Percentiles rank a stretch among this genome's conserved stretches.
Evolutionary conservation across 2,113 vertebrate genomes (phyloP).

Genomic region (Xiphias gladius): DNA sequence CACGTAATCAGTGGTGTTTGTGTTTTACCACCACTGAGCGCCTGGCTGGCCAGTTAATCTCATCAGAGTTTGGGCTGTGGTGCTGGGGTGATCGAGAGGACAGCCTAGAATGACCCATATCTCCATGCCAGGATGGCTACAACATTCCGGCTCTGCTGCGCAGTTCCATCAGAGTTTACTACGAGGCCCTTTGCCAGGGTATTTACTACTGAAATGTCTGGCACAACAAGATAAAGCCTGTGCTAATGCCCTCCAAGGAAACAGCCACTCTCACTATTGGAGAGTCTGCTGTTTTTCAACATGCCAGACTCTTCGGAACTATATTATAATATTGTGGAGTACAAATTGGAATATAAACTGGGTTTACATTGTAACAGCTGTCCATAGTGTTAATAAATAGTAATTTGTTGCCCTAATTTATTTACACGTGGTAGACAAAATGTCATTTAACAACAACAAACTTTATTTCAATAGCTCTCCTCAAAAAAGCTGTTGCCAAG

Average conservation of each 20-base stretch:
- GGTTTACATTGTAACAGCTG: neutral
- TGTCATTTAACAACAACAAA: neutral
- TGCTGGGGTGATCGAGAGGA: slow-evolving; percentile 80
- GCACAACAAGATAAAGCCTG: slow-evolving; percentile 76
- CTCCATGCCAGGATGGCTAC: slow-evolving; percentile 75
- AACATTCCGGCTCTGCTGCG: slow-evolving; percentile 49
- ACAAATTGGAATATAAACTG: neutral
- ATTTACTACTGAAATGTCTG: slow-evolving; percentile 78
- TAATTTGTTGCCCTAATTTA: neutral
- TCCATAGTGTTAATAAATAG: neutral
- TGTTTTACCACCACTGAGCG: slow-evolving; percentile 74
- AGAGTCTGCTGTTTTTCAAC: slow-evolving; percentile 40
- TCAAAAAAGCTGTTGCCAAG: neutral
- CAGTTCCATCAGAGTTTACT: slow-evolving; percentile 72
- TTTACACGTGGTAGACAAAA: neutral
- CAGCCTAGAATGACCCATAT: slow-evolving; percentile 81
- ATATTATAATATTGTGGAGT: neutral
- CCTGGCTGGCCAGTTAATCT: slow-evolving; percentile 80
- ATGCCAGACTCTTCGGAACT: slow-evolving; percentile 23
- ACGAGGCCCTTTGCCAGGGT: slow-evolving; percentile 72
- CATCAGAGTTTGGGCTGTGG: slow-evolving; percentile 79
- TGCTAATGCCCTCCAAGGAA: slow-evolving; percentile 67
- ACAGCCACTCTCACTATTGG: slow-evolving; percentile 62
- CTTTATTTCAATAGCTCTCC: neutral
- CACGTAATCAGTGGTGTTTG: slow-evolving; percentile 78